A percentile compares a stretch with the other conserved stretches of the same genome.
These are phyloP conservation scores for Chelmon rostratus DNA, from an alignment of 2,797 vertebrate species.

Conservation along the genomic window DNA sequence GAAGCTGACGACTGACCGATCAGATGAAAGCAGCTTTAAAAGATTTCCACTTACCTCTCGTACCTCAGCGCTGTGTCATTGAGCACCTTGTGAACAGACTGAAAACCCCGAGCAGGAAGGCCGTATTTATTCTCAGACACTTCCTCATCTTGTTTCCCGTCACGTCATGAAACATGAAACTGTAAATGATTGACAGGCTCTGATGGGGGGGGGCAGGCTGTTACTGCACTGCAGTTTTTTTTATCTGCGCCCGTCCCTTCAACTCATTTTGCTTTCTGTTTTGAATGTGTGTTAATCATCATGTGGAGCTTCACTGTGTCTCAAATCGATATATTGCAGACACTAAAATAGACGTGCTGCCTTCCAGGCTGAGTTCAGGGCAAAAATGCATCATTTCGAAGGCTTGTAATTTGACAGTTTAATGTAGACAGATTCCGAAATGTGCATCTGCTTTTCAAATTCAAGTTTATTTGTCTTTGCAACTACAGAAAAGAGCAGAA, in stretches of 20 bases:
- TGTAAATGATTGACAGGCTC: constrained; percentile 62
- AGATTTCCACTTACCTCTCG: not conserved
- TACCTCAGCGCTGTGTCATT: constrained; percentile 14
- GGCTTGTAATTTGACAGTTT: no score
- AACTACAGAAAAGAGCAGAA: no score
- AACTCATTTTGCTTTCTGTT: not conserved
- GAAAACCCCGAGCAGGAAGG: not conserved
- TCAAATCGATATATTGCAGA: not conserved
- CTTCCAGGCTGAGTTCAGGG: no score
- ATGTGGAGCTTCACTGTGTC: not conserved
- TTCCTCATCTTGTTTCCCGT: constrained; percentile 49
- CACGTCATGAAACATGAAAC: not conserved
- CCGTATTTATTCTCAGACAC: not conserved
- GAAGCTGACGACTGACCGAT: not conserved
- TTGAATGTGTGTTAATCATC: not conserved
- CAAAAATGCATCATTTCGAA: no score
- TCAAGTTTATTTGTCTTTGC: no score
- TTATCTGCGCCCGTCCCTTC: not conserved
- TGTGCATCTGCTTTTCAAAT: no score
- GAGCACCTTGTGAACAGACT: not conserved
- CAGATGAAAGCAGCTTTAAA: not conserved
- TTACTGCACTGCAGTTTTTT: not conserved
- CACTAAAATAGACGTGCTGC: no score
- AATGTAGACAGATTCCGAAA: no score
- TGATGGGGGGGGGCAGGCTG: accelerated